Base-by-base conservation (phyloP, 2,113 vertebrate species). In the Hemiscyllium ocellatum region DNA sequence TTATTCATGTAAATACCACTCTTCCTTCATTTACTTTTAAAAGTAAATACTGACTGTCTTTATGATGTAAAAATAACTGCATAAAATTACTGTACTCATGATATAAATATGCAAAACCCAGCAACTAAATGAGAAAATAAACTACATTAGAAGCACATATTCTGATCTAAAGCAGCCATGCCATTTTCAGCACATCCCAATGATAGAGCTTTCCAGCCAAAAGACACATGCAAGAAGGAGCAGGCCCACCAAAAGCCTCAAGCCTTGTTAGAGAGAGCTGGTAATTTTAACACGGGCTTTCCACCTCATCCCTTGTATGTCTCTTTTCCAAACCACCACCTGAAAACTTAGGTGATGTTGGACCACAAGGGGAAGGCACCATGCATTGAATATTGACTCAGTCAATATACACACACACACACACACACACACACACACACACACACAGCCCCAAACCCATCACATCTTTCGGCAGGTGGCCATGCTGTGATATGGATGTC, bases 81-180 rank as follows among this genome's bases (percentile, higher is more conserved):
- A 65, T 91, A 89, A 33, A 10, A 61, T n/a, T 65, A 90, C 33
- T 15, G 66, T 6, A 66, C 13, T 89, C 3, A 26, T 66, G 89
- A 93, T n/a, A 20, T 66, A 93, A 66, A 37, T 66, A 61, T 66
- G 61, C 33, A 66, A 37, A 93, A 37, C 33, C 87, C 65, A 4
- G 13, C 15, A 61, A 66, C 52, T 87, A 56, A 87, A 56, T 24
- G 26, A 29, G 47, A 6, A 26, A 56, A 24, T 2, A 56, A 22
- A 87, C 85, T n/a, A 42, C 87, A 33, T 66, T 24, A 52, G 22
- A 42, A 70, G 68, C 93, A 95, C 93, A 4, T 47, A 70, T 50
- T 95, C 20, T 26, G 24, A 47, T 72, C 37, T 65, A 95, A 95
- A 50, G 68, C 66, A 72, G 93, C 93, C 93, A 95, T 95, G 93